Evolutionary conservation across 2,888 invertebrate species (phyloP).

Genomic region (Lacanobia oleracea): DNA sequence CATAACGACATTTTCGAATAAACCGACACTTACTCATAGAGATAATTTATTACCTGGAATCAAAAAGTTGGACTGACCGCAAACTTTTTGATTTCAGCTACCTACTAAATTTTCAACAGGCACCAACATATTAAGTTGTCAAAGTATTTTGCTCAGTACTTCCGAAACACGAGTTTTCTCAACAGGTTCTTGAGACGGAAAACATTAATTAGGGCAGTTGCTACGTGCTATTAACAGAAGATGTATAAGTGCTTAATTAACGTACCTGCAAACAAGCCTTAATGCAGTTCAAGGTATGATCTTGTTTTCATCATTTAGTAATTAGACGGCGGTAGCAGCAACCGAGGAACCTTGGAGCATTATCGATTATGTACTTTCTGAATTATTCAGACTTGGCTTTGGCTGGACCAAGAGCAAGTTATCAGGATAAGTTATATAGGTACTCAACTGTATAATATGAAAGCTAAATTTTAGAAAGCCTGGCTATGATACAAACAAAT

Average conservation of each 20-base stretch:
- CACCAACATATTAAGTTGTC: slow-evolving; percentile 34
- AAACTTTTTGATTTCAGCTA: slow-evolving; percentile 21
- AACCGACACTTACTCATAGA: neutral
- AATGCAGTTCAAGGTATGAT: slow-evolving; percentile 55
- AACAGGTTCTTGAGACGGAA: slow-evolving; percentile 28
- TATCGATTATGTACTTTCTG: slow-evolving; percentile 37
- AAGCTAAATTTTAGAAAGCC: neutral
- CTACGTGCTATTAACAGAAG: slow-evolving; percentile 50
- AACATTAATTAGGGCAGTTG: slow-evolving; percentile 48
- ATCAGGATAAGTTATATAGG: slow-evolving; percentile 2
- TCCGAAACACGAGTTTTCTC: slow-evolving; percentile 31
- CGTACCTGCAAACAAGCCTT: slow-evolving; percentile 30
- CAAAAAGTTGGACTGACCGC: too few relatives aligned
- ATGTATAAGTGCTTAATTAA: slow-evolving; percentile 58
- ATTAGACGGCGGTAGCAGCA: slow-evolving; percentile 44
- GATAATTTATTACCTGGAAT: neutral
- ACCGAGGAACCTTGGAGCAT: slow-evolving; percentile 33
- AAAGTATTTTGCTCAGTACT: slow-evolving; percentile 45
- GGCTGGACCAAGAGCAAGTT: slow-evolving; percentile 12
- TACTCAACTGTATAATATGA: slow-evolving; percentile 5
- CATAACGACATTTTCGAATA: neutral
- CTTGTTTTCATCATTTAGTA: slow-evolving; percentile 41
- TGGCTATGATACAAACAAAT: neutral
- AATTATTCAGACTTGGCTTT: slow-evolving; percentile 41
- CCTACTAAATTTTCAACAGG: slow-evolving; percentile 22